Percentiles rank a stretch among this genome's conserved stretches.
Evolutionary conservation across 2,888 invertebrate genomes (phyloP).

Genomic region (Ariolimax columbianus): DNA sequence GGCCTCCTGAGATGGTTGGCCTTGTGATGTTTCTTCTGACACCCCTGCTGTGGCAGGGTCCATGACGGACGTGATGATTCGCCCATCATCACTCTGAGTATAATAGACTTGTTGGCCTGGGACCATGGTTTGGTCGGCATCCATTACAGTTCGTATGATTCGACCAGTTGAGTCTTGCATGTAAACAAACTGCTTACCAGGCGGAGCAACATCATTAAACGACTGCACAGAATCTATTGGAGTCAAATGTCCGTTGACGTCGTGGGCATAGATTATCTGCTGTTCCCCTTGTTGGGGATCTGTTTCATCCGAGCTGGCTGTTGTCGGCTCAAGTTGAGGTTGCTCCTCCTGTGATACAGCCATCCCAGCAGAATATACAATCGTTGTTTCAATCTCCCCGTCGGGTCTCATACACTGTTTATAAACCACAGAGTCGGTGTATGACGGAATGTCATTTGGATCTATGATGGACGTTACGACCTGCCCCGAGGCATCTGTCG

Average conservation of each 20-base stretch:
- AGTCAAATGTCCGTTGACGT: conserved; percentile 48
- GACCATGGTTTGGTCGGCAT: conserved; percentile 52
- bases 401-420: conserved; percentile 50
- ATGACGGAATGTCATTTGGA: conserved; percentile 50
- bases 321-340: not conserved
- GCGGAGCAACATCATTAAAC: conserved; percentile 46
- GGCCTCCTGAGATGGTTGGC: conserved; percentile 18
- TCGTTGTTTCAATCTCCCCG: conserved; percentile 49
- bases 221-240: conserved; percentile 52
- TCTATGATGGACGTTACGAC: conserved; percentile 50
- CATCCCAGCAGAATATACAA: conserved; percentile 43
- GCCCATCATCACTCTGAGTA: conserved; percentile 51
- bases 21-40: conserved; percentile 30
- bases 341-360: not conserved
- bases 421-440: conserved; percentile 47
- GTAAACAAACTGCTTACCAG: conserved; percentile 51
- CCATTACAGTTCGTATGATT: conserved; percentile 51
- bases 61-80: conserved; percentile 53
- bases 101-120: conserved; percentile 53
- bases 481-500: conserved; percentile 44
- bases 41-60: conserved; percentile 41
- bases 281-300: conserved; percentile 38
- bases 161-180: conserved; percentile 52
- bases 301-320: not conserved
- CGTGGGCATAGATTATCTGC: conserved; percentile 51